phyloP scores from a whole-genome alignment of 2,797 vertebrate species.

The Arnoldichthys spilopterus region DNA sequence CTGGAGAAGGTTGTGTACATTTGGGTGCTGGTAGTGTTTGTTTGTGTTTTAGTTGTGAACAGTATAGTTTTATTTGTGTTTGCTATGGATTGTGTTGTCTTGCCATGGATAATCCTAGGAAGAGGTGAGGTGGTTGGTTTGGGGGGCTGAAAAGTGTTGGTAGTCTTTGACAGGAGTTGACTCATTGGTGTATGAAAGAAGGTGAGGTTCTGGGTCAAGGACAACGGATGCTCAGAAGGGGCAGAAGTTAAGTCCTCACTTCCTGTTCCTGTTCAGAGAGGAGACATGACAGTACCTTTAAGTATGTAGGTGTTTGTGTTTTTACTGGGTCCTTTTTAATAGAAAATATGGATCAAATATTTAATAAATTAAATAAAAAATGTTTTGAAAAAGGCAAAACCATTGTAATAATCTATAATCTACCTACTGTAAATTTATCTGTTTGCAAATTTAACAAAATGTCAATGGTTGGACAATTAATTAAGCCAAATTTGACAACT shows the following conservation, averaged over 20 bases:
- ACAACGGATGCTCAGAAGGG: conserved; percentile 31
- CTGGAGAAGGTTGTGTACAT: conserved; percentile 2
- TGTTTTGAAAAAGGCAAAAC: neutral
- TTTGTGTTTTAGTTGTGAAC: conserved; percentile 20
- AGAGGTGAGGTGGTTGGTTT: neutral
- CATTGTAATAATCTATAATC: neutral
- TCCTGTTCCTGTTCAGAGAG: conserved; percentile 41
- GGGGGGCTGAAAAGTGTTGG: neutral
- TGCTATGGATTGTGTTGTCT: conserved; percentile 15
- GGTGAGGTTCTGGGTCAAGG: conserved; percentile 18
- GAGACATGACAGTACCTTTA: conserved; percentile 39
- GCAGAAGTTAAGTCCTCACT: conserved; percentile 27
- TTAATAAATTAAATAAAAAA: neutral
- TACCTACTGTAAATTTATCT: no score
- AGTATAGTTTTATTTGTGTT: conserved; percentile 18
- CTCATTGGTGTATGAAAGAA: conserved; percentile 22
- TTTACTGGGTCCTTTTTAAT: neutral
- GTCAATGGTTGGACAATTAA: neutral
- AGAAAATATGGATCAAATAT: neutral
- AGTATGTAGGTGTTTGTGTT: conserved; percentile 11
- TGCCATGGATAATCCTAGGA: neutral
- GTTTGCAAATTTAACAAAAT: neutral
- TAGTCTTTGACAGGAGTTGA: conserved; percentile 14
- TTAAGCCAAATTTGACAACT: neutral
- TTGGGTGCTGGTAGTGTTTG: conserved; percentile 23